Evolutionary conservation across 2,797 vertebrate genomes (phyloP).

Genomic region (Neosalanx taihuensis): DNA sequence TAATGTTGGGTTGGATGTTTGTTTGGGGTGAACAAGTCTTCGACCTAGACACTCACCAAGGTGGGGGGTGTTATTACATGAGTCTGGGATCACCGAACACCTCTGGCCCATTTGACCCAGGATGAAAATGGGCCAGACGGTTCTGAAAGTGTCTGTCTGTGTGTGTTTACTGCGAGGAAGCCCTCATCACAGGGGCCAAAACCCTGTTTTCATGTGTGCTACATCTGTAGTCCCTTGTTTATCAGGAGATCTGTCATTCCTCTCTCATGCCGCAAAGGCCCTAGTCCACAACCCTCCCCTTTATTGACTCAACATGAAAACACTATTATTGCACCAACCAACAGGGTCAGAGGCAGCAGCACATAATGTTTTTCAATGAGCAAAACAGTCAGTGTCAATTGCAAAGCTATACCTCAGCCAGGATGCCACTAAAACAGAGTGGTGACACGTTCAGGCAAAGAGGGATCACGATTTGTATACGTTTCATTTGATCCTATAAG

Average conservation of each 20-base stretch:
- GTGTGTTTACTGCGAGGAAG: not conserved
- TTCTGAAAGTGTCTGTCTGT: not conserved
- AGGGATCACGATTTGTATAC: no score
- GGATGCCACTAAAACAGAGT: conserved; percentile 14
- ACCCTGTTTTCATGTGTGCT: conserved; percentile 71
- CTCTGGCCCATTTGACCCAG: not conserved
- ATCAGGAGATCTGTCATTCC: conserved; percentile 47
- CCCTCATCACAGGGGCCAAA: conserved; percentile 51
- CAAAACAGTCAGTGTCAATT: conserved; percentile 24
- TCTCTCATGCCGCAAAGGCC: conserved; percentile 22
- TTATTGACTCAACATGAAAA: conserved; percentile 62
- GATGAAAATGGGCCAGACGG: not conserved
- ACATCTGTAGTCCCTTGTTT: conserved; percentile 45
- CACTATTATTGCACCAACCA: conserved; percentile 49
- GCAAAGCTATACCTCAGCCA: conserved; percentile 14
- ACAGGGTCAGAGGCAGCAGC: conserved; percentile 47
- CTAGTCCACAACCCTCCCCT: conserved; percentile 40
- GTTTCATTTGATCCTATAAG: no score
- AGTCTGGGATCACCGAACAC: conserved; percentile 10
- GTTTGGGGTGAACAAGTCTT: not conserved
- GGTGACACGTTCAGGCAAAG: not conserved
- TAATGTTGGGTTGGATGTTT: not conserved
- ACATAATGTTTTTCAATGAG: conserved; percentile 61
- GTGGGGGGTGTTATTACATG: not conserved
- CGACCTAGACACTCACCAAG: not conserved